Evolutionary conservation across 2,113 vertebrate species (phyloP), one percentile per base, ranked within the genome.

Genomic region (Cebus imitator): DNA sequence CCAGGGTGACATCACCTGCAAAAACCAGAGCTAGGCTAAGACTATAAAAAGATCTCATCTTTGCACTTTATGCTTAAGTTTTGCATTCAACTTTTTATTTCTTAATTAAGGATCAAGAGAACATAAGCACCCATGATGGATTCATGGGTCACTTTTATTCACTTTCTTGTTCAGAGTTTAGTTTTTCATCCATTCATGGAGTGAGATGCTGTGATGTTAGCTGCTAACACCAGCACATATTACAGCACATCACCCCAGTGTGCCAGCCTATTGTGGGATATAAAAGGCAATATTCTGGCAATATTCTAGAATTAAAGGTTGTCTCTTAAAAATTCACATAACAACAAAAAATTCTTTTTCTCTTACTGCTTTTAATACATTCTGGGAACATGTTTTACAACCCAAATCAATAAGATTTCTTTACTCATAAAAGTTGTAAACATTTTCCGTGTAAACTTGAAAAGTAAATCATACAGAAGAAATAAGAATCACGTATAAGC

Each of bases 391-490:
- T 75, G 45, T 85, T 45, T 80, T 72, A 52, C 43, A 95, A 89
- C 21, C 3, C 80, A 85, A 23, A 52, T 79, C 45, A 66, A 57
- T 40, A 73, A 48, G 35, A 66, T 66, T 50, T 57, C 27, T 90
- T 76, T 90, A 75, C 23, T 90, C 82, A 25, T 68, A 40, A 4
- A 43, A 14, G n/a, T 83, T 70, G 17, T 35, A 83, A 94, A 61
- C 13, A n/a, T 89, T 66, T 52, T 73, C 37, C 50, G 3, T 48
- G 30, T 37, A 61, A 80, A 89, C 10, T 68, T 80, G 32, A 85
- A 90, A 94, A 64, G 45, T 48, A 92, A 73, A 85, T 48, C 40
- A 48, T 27, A 11, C 20, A n/a, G 61, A 90, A 90, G 64, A 80
- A 75, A n/a, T 66, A 57, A 90, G 85, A 81, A 55, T 89, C 61